Evolutionary conservation across 2,888 invertebrate species (phyloP), one percentile per base, ranked within the genome.

Genomic region (Eulithis testata): DNA sequence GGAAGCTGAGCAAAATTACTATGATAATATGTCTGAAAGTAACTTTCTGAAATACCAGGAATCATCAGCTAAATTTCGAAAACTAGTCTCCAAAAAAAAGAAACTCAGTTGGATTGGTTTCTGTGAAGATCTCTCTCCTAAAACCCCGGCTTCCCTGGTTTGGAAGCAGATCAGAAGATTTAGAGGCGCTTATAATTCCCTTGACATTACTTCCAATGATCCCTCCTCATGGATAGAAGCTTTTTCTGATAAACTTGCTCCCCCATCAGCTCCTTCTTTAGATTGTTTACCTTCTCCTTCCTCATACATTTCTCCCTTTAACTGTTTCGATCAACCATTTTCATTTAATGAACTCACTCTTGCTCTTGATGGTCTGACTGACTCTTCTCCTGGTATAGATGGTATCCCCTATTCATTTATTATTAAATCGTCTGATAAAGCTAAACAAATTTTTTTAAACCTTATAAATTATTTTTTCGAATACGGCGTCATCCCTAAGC

Each of bases 361-460:
- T n/a, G 57, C 56, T 3, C 43, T 66, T 3, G 43, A 60, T 31
- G 62, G 65, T n/a, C 37, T 64, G 4, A 53, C 11, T 4, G 68
- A 68, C 40, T 54, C 53, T 9, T 61, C 69, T 14, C 68, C 68
- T 8, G 68, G 67, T 2, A 14, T 54, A 2, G 68, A 63, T 45
- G 63, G 68, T 2, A 63, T 68, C 6, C 60, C 68, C 2, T 63
- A 60, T 27, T 68, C 63, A 0, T 63, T 65, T n/a, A n/a, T 66
- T 5, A 44, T 40, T 3, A 66, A 61, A 36, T 40, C 57, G 1
- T 36, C 64, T 4, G 64, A 55, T 12, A 54, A 21, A 37, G 9
- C 51, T 6, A 64, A 64, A 51, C 4, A 11, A 27, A 31, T n/a
- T 5, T 60, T 49, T 21, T 11, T 64, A 21, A 7, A 11, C 7